These are phyloP conservation scores for Tragelaphus buxtoni DNA, from an alignment of 2,113 vertebrate species.

Conservation along the genomic window DNA sequence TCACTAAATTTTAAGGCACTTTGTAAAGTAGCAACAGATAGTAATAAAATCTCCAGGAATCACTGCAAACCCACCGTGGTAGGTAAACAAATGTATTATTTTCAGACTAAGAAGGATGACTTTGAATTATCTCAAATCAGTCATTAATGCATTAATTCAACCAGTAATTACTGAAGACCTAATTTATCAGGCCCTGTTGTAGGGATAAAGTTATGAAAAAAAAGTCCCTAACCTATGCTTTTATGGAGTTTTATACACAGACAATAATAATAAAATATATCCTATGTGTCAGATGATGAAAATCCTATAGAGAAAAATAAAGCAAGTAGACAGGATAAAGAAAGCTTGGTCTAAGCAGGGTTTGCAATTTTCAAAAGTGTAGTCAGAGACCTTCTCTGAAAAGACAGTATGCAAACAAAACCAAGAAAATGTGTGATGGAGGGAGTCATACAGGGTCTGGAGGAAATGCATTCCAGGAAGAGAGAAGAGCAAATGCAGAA, in stretches of 20 bases:
- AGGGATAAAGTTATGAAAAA: neutral
- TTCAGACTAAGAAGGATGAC: neutral
- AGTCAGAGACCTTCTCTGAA: neutral
- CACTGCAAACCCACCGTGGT: neutral
- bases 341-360: neutral
- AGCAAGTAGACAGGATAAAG: neutral
- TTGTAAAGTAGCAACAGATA: conserved; percentile 1
- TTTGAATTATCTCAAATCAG: neutral
- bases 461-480: neutral
- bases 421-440: neutral
- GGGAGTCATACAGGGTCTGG: neutral
- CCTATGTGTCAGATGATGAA: neutral
- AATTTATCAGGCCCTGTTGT: neutral
- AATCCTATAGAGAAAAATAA: neutral
- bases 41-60: neutral
- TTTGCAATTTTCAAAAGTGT: neutral
- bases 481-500: neutral
- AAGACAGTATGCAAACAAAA: neutral
- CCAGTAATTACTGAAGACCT: neutral
- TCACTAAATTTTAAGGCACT: neutral
- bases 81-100: neutral
- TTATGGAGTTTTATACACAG: neutral
- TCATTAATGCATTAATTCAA: neutral
- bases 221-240: neutral
- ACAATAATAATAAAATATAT: neutral